Percentiles rank a stretch among this genome's conserved stretches.
These are phyloP conservation scores for Sylvia atricapilla DNA, from an alignment of 2,113 vertebrate species.

Conservation along the genomic window DNA sequence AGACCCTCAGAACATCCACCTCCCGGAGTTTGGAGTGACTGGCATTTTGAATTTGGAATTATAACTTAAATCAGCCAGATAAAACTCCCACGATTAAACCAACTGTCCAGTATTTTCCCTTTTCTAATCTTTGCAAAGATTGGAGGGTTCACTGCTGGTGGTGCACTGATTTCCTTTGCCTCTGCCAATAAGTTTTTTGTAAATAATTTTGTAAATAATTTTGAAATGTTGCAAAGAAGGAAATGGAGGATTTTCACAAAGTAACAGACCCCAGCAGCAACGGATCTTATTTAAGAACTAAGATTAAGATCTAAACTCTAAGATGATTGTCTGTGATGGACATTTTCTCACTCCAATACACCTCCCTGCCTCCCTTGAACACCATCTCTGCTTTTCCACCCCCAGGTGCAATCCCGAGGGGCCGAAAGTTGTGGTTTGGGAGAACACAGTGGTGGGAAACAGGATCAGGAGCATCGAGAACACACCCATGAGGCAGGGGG, in stretches of 20 bases:
- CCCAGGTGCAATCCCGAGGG: constrained; percentile 47
- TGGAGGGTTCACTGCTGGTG: background rate
- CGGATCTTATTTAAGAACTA: no score
- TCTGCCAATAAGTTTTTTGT: background rate
- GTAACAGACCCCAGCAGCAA: background rate
- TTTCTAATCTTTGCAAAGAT: background rate
- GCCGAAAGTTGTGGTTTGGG: background rate
- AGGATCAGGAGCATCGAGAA: constrained; percentile 55
- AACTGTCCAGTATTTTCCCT: background rate
- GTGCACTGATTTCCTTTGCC: background rate
- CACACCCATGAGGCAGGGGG: background rate
- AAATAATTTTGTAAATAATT: background rate
- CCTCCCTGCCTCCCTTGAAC: background rate
- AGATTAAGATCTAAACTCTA: background rate
- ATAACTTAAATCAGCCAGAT: background rate
- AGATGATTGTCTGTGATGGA: background rate
- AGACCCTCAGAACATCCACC: background rate
- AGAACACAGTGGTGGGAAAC: constrained; percentile 12
- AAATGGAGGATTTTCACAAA: background rate
- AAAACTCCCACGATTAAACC: background rate
- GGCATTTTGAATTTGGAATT: background rate
- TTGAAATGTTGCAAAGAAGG: background rate
- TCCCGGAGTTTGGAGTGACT: background rate
- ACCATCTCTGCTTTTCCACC: background rate
- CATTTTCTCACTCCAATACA: background rate